These are phyloP conservation scores for Euplexia lucipara DNA, from an alignment of 2,888 invertebrate genomes.

Conservation along the genomic window DNA sequence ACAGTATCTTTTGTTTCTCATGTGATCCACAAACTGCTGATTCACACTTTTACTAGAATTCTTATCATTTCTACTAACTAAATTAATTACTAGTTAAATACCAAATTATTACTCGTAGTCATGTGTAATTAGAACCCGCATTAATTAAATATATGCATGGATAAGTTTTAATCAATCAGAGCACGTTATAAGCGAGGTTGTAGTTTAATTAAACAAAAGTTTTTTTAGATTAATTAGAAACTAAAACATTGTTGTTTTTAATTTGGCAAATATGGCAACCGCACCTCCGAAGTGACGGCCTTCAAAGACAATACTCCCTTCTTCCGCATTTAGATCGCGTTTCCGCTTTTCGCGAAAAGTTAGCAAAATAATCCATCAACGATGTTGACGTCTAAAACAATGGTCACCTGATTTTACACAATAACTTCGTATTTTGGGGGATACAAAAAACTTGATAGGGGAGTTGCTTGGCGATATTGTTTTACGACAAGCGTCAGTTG, in stretches of 20 bases:
- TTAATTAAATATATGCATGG: slow-evolving; percentile 35
- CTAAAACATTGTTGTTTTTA: slow-evolving; percentile 34
- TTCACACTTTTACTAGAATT: slow-evolving; percentile 33
- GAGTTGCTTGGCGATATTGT: slow-evolving; percentile 33
- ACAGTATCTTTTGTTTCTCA: slow-evolving; percentile 44
- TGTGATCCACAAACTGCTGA: slow-evolving; percentile 30
- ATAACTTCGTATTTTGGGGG: slow-evolving; percentile 49
- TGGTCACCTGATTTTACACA: slow-evolving; percentile 68
- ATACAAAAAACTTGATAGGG: slow-evolving; percentile 23
- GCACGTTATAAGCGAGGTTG: slow-evolving; percentile 5
- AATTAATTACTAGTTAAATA: slow-evolving; percentile 28
- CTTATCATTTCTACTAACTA: slow-evolving; percentile 20
- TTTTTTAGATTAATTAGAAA: slow-evolving; percentile 52
- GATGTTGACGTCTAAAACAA: slow-evolving; percentile 75
- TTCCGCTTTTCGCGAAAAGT: slow-evolving; percentile 69
- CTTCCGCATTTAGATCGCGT: slow-evolving; percentile 75
- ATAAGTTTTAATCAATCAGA: slow-evolving; percentile 39
- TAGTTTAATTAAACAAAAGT: slow-evolving; percentile 29
- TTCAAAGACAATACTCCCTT: slow-evolving; percentile 72
- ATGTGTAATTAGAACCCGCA: slow-evolving; percentile 15
- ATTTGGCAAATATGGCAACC: slow-evolving; percentile 57
- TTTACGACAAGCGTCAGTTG: slow-evolving; percentile 16
- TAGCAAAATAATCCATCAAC: slow-evolving; percentile 78
- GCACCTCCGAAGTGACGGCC: slow-evolving; percentile 64
- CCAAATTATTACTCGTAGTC: slow-evolving; percentile 1